Evolutionary conservation across 2,113 vertebrate species (phyloP).

Genomic region (Garra rufa): DNA sequence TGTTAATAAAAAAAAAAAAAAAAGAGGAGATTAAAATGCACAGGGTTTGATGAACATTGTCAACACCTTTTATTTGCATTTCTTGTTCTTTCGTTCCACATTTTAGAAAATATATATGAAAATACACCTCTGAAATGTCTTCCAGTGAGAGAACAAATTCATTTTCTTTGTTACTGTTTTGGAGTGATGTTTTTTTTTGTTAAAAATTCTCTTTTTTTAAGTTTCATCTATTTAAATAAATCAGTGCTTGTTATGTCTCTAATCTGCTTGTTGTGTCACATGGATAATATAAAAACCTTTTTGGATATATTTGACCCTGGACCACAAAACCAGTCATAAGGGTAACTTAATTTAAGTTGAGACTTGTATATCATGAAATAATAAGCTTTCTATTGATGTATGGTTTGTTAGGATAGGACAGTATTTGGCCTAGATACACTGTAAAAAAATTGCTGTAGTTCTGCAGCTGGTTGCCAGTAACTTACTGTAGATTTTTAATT

Average conservation of each 20-base stretch:
- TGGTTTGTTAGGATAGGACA: no score
- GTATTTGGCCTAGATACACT: no score
- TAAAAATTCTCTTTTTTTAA: constrained; percentile 15
- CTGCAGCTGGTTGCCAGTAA: no score
- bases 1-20: constrained; percentile 1
- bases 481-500: no score
- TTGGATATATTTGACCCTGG: no score
- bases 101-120: constrained; percentile 26
- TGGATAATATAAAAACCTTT: not conserved
- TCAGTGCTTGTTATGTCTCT: constrained; percentile 49
- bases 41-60: constrained; percentile 1
- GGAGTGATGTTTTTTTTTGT: constrained; percentile 33
- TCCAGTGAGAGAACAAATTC: constrained; percentile 46
- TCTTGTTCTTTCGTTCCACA: constrained; percentile 28
- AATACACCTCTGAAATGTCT: constrained; percentile 47
- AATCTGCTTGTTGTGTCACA: not conserved
- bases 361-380: no score
- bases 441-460: no score
- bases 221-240: constrained; percentile 63
- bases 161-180: constrained; percentile 32
- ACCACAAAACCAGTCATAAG: no score
- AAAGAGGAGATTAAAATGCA: not conserved
- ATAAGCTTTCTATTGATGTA: no score
- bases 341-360: no score
- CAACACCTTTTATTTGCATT: constrained; percentile 8